Conservation (phyloP, 2,113 vertebrate genomes). For the Aythya baeri region DNA sequence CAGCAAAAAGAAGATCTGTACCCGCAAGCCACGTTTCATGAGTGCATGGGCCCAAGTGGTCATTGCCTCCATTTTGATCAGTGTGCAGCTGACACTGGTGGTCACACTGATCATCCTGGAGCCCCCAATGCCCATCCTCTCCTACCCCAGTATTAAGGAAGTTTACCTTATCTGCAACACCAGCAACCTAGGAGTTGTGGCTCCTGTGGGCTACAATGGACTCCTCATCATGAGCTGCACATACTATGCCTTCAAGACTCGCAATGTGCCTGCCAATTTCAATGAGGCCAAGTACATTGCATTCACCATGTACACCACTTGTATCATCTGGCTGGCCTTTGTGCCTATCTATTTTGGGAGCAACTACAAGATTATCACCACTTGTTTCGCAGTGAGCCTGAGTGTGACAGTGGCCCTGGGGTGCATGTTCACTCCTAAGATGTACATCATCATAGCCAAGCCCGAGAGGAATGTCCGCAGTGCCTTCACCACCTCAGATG, state of each 20-base stretch:
- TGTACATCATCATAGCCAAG: slow-evolving; percentile 99
- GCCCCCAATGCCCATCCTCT: slow-evolving; percentile 93
- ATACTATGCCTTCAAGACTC: slow-evolving; percentile 99
- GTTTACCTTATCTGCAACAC: slow-evolving; percentile 98
- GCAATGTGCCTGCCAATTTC: slow-evolving; percentile 98
- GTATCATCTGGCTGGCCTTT: slow-evolving; percentile 99
- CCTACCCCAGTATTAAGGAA: slow-evolving; percentile 95
- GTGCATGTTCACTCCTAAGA: slow-evolving; percentile 99
- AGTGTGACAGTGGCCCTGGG: slow-evolving; percentile 97
- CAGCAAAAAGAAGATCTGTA: slow-evolving; percentile 99
- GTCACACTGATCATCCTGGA: slow-evolving; percentile 94
- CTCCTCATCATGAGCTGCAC: slow-evolving; percentile 99
- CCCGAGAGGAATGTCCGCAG: slow-evolving; percentile 97
- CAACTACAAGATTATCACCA: slow-evolving; percentile 99
- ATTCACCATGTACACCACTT: slow-evolving; percentile 99
- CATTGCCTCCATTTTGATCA: slow-evolving; percentile 93
- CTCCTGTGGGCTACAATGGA: slow-evolving; percentile 97
- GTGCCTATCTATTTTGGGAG: slow-evolving; percentile 99
- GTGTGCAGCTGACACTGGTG: slow-evolving; percentile 92
- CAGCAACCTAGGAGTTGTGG: slow-evolving; percentile 94
- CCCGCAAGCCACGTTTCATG: slow-evolving; percentile 96
- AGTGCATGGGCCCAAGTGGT: slow-evolving; percentile 97
- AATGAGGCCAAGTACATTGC: slow-evolving; percentile 99
- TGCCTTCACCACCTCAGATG: slow-evolving; percentile 98
- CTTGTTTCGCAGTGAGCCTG: slow-evolving; percentile 97